Evolutionary conservation across 2,797 vertebrate species (phyloP).

Genomic region (Ceyx erithaca): DNA sequence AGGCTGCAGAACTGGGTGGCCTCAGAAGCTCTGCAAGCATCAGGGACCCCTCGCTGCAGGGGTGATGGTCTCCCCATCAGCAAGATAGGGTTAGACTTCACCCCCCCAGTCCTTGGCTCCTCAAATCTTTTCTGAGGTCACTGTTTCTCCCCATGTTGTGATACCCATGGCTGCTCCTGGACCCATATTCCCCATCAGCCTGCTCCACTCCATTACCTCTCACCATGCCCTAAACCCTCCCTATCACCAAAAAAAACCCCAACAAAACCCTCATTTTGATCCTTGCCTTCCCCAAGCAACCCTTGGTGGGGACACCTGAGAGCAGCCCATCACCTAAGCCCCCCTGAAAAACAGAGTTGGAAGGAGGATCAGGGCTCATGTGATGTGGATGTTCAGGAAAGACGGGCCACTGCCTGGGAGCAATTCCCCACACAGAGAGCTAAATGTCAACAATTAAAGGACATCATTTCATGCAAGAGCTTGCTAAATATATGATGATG

Average conservation of each 20-base stretch:
- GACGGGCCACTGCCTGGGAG: fast-evolving
- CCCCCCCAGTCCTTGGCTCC: fast-evolving
- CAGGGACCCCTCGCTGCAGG: background rate
- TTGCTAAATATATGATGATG: background rate
- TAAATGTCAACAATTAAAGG: background rate
- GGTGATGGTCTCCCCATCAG: fast-evolving
- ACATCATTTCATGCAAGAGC: background rate
- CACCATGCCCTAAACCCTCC: background rate
- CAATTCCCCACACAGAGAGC: fast-evolving
- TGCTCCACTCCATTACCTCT: background rate
- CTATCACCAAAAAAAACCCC: too few relatives aligned
- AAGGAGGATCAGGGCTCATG: background rate
- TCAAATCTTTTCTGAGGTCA: background rate
- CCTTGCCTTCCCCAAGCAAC: fast-evolving
- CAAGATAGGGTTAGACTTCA: fast-evolving
- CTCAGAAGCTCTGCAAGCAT: fast-evolving
- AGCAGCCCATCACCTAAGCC: too few relatives aligned
- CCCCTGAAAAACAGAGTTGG: fast-evolving
- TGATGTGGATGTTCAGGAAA: background rate
- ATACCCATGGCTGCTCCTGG: background rate
- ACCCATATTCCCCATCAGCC: background rate
- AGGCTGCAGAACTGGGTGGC: fast-evolving
- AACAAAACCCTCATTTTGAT: background rate
- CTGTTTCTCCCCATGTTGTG: fast-evolving
- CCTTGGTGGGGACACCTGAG: fast-evolving